Percentiles rank a stretch among this genome's conserved stretches.
Evolutionary conservation across 53 echinoderm and acorn worm genomes (phyloP).

Genomic region (Paracentrotus lividus): DNA sequence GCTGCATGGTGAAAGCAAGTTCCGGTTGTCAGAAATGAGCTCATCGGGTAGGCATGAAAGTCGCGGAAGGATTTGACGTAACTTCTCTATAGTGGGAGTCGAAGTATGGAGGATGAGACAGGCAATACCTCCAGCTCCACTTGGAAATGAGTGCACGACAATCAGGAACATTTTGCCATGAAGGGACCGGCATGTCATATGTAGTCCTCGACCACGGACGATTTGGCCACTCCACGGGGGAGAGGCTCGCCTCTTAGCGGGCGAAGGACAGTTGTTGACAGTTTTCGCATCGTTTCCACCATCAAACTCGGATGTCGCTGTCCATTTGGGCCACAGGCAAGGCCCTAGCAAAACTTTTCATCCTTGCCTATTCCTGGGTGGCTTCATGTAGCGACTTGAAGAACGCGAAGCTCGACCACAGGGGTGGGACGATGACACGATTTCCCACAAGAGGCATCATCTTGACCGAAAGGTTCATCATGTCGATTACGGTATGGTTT

Average conservation of each 20-base stretch:
- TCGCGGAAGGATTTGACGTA: no score
- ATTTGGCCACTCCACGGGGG: neutral
- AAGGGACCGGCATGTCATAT: neutral
- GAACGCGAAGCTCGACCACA: neutral
- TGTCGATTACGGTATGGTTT: neutral
- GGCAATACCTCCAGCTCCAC: no score
- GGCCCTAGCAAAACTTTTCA: neutral
- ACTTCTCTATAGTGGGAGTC: no score
- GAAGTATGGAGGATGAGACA: no score
- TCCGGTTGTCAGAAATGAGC: conserved; percentile 50
- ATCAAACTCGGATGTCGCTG: neutral
- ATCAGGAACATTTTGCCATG: conserved; percentile 60
- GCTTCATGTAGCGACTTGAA: neutral
- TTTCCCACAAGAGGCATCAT: neutral
- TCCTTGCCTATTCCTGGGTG: neutral
- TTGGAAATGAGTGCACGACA: neutral
- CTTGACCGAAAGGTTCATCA: neutral
- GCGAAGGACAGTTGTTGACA: neutral
- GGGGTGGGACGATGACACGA: neutral
- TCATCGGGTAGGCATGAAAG: no score
- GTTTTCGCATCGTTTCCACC: neutral
- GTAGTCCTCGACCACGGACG: neutral
- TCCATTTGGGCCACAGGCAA: neutral
- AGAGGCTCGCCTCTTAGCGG: neutral
- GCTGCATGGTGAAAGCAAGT: conserved; percentile 41